Evolutionary conservation across 2,113 vertebrate genomes (phyloP), one percentile per base, ranked within the genome.

Genomic region (Tinamus guttatus): DNA sequence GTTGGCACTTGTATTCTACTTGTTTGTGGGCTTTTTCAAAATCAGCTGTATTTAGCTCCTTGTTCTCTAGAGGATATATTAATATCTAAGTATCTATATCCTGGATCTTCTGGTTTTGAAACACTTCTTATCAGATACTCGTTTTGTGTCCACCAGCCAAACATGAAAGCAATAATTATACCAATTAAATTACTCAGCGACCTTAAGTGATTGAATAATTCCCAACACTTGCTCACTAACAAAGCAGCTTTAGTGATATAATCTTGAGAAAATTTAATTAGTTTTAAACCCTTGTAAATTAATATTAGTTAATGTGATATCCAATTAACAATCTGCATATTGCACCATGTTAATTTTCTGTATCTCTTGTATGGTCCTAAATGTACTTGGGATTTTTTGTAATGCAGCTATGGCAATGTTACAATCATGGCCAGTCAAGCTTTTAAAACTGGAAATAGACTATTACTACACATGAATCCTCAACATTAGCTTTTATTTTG

Each of bases 211-310:
- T 40, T 89, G 92, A 92, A 94, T 95, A 96, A 92, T 95, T 92
- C 94, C 87, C 52, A 22, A 70, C 82, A 38, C 75, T 95, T 96
- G 93, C 94, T 87, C 93, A 79, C 81, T 94, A 93, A 67, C 59
- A 65, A 52, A 96, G 87, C 52, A 24, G 41, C 54, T 87, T 81
- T 90, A 97, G 79, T 81, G 87, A 93, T 96, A 94, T 3, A 91
- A 95, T 95, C 90, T 96, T 81, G 71, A 87, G 51, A 82, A 96
- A 94, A 97, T 90, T 79, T 96, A 97, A 98, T 96, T 97, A 52
- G 52, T 80, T 92, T 96, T 93, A 97, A 97, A 81, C 59, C 63
- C 45, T 91, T 93, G 90, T 95, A 95, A 98, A 96, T 97, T 94
- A 94, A 87, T 97, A 95, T 81, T 91, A 62, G 97, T 76, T 71